Evolutionary conservation across 2,113 vertebrate species (phyloP).

Genomic region (Hyla sarda): DNA sequence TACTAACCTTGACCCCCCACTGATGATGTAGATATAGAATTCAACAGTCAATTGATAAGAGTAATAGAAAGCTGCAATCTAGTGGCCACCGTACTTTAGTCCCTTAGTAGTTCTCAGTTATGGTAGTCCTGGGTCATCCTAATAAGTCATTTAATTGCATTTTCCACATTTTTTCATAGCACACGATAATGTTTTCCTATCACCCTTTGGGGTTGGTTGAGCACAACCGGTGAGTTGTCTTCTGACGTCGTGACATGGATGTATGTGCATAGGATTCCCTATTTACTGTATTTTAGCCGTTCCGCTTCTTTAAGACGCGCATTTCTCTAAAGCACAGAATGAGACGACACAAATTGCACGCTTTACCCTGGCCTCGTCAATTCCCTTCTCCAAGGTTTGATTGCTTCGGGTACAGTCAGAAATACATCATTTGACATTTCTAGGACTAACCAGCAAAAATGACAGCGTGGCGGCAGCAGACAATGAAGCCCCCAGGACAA

Average conservation of each 20-base stretch:
- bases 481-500: constrained; percentile 16
- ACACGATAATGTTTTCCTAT: background rate
- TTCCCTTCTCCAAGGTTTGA: constrained; percentile 10
- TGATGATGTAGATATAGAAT: too few relatives aligned
- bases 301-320: background rate
- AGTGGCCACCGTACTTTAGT: too few relatives aligned
- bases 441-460: constrained; percentile 19
- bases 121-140: too few relatives aligned
- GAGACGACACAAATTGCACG: background rate
- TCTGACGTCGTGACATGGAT: background rate
- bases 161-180: too few relatives aligned
- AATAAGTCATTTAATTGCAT: too few relatives aligned
- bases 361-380: constrained; percentile 22
- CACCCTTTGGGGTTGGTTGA: background rate
- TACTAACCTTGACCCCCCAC: too few relatives aligned
- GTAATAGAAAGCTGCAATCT: too few relatives aligned
- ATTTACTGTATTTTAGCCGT: constrained; percentile 9
- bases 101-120: too few relatives aligned
- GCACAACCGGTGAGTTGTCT: background rate
- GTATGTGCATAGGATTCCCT: background rate
- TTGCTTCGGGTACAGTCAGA: background rate
- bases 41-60: too few relatives aligned
- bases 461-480: constrained; percentile 15
- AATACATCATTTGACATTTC: constrained; percentile 37
- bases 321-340: background rate